Conservation (phyloP, 2,797 vertebrate species). For the Lagocephalus sceleratus region DNA sequence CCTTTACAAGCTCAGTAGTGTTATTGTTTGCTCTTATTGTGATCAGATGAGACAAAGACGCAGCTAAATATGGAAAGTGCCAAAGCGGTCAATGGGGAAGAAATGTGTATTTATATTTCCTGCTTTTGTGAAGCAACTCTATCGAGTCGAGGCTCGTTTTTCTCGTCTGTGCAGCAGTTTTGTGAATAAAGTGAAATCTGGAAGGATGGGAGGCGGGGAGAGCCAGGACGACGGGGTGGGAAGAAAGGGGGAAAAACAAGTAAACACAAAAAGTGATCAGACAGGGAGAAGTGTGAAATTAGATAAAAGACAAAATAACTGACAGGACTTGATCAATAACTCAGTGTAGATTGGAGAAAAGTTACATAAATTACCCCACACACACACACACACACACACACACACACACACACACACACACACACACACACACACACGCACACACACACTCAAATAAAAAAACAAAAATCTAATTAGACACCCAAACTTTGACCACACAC, state of each 20-base stretch:
- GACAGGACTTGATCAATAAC: slow-evolving; percentile 58
- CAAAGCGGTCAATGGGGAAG: slow-evolving; percentile 39
- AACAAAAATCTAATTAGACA: too few species aligned
- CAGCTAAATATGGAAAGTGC: slow-evolving; percentile 62
- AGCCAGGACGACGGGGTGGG: slow-evolving; percentile 21
- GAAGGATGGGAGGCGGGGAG: slow-evolving; percentile 20
- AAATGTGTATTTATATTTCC: slow-evolving; percentile 65
- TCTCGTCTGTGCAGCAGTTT: slow-evolving; percentile 20
- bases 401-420: too few species aligned
- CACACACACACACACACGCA: too few species aligned
- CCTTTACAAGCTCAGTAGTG: slow-evolving; percentile 49
- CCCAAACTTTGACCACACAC: slow-evolving; percentile 5
- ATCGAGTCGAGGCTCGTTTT: slow-evolving; percentile 25
- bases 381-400: too few species aligned
- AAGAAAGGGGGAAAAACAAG: slow-evolving; percentile 16
- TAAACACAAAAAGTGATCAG: slow-evolving; percentile 27
- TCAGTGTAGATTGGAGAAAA: background rate
- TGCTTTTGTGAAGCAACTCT: slow-evolving; percentile 54
- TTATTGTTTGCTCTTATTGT: slow-evolving; percentile 69
- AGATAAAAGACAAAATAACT: slow-evolving; percentile 31
- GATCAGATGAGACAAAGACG: slow-evolving; percentile 59
- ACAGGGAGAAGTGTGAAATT: slow-evolving; percentile 31
- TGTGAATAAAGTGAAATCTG: slow-evolving; percentile 32
- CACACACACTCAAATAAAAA: too few species aligned
- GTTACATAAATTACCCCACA: too few species aligned